Base-by-base conservation (phyloP, 2,113 vertebrate genomes). In the Gallinago undulata region DNA sequence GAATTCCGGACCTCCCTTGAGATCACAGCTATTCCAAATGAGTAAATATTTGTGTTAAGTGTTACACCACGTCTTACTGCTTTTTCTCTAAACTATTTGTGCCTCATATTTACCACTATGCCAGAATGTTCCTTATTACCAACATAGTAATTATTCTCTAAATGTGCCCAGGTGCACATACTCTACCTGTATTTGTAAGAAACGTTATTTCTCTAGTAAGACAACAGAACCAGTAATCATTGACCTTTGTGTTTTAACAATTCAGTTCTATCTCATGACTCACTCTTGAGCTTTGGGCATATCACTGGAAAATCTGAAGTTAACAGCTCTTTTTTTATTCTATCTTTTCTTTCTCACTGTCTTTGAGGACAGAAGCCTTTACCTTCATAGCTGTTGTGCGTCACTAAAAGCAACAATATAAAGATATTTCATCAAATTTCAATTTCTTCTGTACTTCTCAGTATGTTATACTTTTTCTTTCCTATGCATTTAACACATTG, bases 241-340 rank as follows among this genome's bases (percentile, higher is more conserved):
- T 86, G 77, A 81, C 64, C 23, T 84, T 68, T 87, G 28, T 59
- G 17, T 67, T 90, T 67, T 43, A 67, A 68, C 30, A 63, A 43
- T 67, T 84, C 30, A 30, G 13, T 81, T 55, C 60, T 47, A 8
- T 70, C 23, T 59, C 39, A 63, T 76, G 43, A 76, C 56, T 96
- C 66, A 70, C 51, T 78, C 18, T 60, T 74, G 31, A n/a, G 30
- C 47, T 84, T 87, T 66, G 53, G 75, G 33, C 9, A 82, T 12
- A 23, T 84, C 66, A 55, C 28, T 89, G 81, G 77, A 94, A 94
- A 91, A 87, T 84, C 16, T 91, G 47, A 89, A 91, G 53, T 64
- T 77, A 30, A 63, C 35, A 67, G 48, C 3, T 2, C 9, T 57
- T 64, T 69, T 67, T 82, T 78, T 89, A 31, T 51, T 74, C 45